These are phyloP conservation scores for Flexamia atlantica DNA, from an alignment of 2,888 invertebrate genomes.

Conservation along the genomic window DNA sequence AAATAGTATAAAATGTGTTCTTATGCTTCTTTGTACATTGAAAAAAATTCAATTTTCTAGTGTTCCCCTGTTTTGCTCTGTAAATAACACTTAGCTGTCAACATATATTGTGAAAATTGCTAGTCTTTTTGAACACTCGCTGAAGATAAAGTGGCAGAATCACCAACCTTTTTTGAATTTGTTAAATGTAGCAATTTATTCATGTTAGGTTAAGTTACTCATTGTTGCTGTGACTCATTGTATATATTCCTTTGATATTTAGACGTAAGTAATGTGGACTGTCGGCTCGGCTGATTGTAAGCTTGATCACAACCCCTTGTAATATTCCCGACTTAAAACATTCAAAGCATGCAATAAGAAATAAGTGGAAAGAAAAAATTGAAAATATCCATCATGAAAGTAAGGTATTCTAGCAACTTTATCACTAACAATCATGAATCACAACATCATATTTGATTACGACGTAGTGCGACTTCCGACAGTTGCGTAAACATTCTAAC, in stretches of 20 bases:
- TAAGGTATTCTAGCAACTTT: no score
- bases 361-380: no score
- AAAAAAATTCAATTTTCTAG: background rate
- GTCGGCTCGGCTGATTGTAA: background rate
- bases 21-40: no score
- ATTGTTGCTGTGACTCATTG: conserved; percentile 45
- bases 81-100: conserved; percentile 18
- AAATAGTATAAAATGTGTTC: no score
- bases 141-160: background rate
- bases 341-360: background rate
- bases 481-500: no score
- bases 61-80: conserved; percentile 30
- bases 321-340: background rate
- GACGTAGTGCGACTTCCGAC: no score
- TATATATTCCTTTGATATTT: conserved; percentile 44
- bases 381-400: no score
- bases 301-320: background rate
- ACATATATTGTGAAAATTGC: background rate
- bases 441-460: no score
- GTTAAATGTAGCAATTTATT: background rate
- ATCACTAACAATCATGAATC: no score
- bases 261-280: background rate
- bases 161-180: background rate
- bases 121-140: background rate
- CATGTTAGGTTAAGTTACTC: conserved; percentile 44